phyloP scores from a whole-genome alignment of 1,140 invertebrate genomes.

The Leptinotarsa defecta region DNA sequence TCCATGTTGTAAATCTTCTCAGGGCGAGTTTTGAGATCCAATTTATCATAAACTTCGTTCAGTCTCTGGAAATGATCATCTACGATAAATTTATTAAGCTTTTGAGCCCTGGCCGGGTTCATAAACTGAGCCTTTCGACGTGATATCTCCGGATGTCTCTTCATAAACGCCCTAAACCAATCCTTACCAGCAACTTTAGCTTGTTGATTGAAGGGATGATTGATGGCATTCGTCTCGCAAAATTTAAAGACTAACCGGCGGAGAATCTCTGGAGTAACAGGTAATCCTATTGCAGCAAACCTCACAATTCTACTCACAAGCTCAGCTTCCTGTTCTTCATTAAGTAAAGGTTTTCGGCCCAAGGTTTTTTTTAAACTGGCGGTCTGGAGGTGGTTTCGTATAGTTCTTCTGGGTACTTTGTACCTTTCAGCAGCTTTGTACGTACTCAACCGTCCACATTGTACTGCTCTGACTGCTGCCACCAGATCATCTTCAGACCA shows the following conservation, averaged over 20 bases:
- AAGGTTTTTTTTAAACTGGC: neutral
- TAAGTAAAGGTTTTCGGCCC: slow-evolving; percentile 14
- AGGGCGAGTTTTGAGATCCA: slow-evolving; percentile 47
- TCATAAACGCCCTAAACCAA: slow-evolving; percentile 35
- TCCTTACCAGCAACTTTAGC: neutral
- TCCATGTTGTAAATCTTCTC: slow-evolving; percentile 35
- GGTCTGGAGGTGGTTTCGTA: slow-evolving; percentile 11
- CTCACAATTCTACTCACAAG: slow-evolving; percentile 67
- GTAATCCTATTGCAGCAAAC: slow-evolving; percentile 49
- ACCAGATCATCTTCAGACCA: slow-evolving; percentile 9
- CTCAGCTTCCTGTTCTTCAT: slow-evolving; percentile 9
- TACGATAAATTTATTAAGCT: slow-evolving; percentile 54
- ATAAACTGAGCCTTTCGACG: slow-evolving; percentile 50
- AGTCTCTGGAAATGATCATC: slow-evolving; percentile 49
- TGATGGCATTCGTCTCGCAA: slow-evolving; percentile 24
- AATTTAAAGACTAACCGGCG: slow-evolving; percentile 17
- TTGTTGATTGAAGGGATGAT: slow-evolving; percentile 11
- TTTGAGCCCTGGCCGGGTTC: slow-evolving; percentile 54
- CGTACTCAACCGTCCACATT: neutral
- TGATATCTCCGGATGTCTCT: slow-evolving; percentile 17
- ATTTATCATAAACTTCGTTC: slow-evolving; percentile 43
- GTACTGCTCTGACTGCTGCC: slow-evolving; percentile 5
- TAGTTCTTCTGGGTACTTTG: neutral
- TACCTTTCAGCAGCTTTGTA: neutral
- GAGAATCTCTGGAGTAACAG: neutral